Evolutionary conservation across 2,797 vertebrate species (phyloP).

Genomic region (Schizothorax lantsangensis): DNA sequence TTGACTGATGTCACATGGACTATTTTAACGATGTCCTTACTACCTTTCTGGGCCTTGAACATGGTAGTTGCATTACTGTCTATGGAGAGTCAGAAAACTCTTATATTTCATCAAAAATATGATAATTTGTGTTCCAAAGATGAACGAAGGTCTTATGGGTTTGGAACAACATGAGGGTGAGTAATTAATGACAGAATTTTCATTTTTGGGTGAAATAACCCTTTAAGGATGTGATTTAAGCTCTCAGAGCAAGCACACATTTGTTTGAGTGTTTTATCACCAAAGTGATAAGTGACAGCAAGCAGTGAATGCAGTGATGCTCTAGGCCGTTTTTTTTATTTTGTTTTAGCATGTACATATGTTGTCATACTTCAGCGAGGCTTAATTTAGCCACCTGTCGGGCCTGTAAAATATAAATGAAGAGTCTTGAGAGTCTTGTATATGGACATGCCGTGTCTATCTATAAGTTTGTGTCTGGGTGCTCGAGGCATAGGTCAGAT

Average conservation of each 20-base stretch:
- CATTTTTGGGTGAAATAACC: neutral
- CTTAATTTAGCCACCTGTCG: slow-evolving; percentile 54
- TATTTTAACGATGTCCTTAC: too few species aligned
- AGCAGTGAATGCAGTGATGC: neutral
- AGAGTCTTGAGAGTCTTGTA: slow-evolving; percentile 37
- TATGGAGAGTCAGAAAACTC: too few species aligned
- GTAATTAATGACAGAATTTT: neutral
- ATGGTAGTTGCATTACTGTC: too few species aligned
- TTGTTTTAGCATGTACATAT: neutral
- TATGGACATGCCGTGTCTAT: slow-evolving; percentile 45
- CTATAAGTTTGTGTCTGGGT: slow-evolving; percentile 51
- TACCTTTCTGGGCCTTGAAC: too few species aligned
- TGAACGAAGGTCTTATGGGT: too few species aligned
- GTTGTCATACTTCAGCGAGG: slow-evolving; percentile 37
- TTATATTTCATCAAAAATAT: too few species aligned
- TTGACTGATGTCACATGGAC: too few species aligned
- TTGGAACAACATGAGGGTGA: too few species aligned
- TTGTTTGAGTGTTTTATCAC: neutral
- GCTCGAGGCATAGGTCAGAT: slow-evolving; percentile 37
- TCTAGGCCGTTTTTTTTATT: too few species aligned
- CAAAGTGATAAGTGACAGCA: neutral
- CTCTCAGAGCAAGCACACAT: neutral
- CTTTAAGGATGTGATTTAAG: neutral
- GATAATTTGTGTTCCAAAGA: too few species aligned
- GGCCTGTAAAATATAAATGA: slow-evolving; percentile 55